Evolutionary conservation across 2,113 vertebrate genomes (phyloP), one percentile per base, ranked within the genome.

Genomic region (Prolemur simus): DNA sequence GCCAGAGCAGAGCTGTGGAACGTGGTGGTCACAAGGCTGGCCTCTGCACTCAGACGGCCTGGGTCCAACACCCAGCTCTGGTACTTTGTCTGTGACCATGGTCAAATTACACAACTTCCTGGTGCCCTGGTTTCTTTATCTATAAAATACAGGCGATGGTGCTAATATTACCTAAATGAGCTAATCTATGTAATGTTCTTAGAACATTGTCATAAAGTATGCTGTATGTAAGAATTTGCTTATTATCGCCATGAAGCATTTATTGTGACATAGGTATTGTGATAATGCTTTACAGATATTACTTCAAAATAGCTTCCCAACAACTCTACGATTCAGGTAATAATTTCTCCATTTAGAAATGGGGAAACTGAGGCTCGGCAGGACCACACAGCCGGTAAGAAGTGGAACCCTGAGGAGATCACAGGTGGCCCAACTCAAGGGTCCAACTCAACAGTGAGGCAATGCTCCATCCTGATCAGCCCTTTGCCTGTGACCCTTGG

Each of bases 341-440:
- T 84, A 58, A n/a, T 91, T 52, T 97, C 42, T 92, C 32, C 32
- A 39, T 18, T 87, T 81, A 93, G 42, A 93, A 23, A 64, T 76
- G 68, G 37, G 42, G 29, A 94, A 95, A 73, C 54, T 94, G 90
- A 96, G 15, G 74, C 39, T 83, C 69, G 34, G 39, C 54, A 82
- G 82, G 39, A 15, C 49, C 45, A 66, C 21, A 13, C 2, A 77
- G 21, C 7, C 32, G 21, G 10, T 80, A 60, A 93, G 47, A 95
- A 78, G 42, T 74, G 2, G 63, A 64, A 29, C 15, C 37, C 66
- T 49, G 91, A 23, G 45, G 39, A 66, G 25, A 52, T 82, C 66
- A 66, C 68, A 58, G 77, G 34, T 78, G 39, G 66, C 34, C 27
- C 29, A n/a, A 10, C 3, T 87, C 1, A 0, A 29, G 42, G 69